Evolutionary conservation across 2,113 vertebrate genomes (phyloP).

Genomic region (Tautogolabrus adspersus): DNA sequence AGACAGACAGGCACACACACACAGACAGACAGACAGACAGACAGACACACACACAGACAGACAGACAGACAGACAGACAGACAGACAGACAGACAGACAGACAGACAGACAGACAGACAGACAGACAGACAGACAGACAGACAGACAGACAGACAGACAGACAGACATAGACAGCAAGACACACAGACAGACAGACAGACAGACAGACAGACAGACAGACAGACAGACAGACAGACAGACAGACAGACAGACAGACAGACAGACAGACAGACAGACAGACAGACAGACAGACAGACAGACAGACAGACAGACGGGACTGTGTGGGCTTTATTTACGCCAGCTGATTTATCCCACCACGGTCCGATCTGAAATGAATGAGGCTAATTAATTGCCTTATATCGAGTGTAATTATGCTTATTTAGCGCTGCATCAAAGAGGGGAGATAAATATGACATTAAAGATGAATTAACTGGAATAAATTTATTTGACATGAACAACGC

Average conservation of each 20-base stretch:
- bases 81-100: not conserved
- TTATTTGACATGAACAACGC: not conserved
- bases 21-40: no score
- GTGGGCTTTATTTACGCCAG: slow-evolving; percentile 48
- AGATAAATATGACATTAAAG: slow-evolving; percentile 31
- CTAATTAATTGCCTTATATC: slow-evolving; percentile 45
- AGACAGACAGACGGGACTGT: slow-evolving; percentile 10
- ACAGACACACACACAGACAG: not conserved
- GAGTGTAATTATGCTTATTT: slow-evolving; percentile 52
- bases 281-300: no score
- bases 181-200: no score
- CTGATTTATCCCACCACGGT: slow-evolving; percentile 42
- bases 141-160: not conserved
- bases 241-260: not conserved
- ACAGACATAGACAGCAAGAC: no score
- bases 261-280: not conserved
- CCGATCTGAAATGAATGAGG: slow-evolving; percentile 45
- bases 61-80: not conserved
- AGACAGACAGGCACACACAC: slow-evolving; percentile 3
- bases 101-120: no score
- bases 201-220: not conserved
- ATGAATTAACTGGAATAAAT: slow-evolving; percentile 14
- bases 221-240: no score
- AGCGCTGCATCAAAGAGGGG: slow-evolving; percentile 16
- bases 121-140: not conserved